These are phyloP conservation scores for Galerucella calmariensis DNA, from an alignment of 2,888 invertebrate species.

Conservation along the genomic window DNA sequence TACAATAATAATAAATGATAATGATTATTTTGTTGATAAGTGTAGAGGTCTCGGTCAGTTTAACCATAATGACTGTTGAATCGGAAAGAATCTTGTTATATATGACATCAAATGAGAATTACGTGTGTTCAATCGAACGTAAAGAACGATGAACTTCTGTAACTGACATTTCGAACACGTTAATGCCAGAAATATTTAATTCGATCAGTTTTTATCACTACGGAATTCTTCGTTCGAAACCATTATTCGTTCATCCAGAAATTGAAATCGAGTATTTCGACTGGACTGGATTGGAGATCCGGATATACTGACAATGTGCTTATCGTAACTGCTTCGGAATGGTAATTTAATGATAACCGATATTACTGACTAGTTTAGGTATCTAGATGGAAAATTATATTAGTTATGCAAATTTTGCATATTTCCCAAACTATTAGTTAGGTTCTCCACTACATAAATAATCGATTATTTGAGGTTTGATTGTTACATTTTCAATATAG, in stretches of 20 bases:
- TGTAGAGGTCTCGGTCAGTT: background rate
- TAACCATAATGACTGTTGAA: slow-evolving; percentile 10
- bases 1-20: background rate
- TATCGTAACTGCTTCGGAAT: slow-evolving; percentile 29
- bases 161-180: slow-evolving; percentile 34
- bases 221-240: slow-evolving; percentile 23
- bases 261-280: slow-evolving; percentile 34
- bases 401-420: background rate
- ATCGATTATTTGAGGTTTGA: too few species aligned
- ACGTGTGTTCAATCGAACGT: slow-evolving; percentile 23
- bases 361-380: background rate
- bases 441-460: too few species aligned
- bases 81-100: slow-evolving; percentile 23
- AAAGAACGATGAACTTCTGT: slow-evolving; percentile 36
- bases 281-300: slow-evolving; percentile 1
- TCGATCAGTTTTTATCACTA: slow-evolving; percentile 37
- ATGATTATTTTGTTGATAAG: background rate
- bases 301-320: slow-evolving; percentile 24
- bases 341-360: slow-evolving; percentile 33
- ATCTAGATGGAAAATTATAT: slow-evolving; percentile 2
- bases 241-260: slow-evolving; percentile 29
- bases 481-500: too few species aligned
- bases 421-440: background rate
- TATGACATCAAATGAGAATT: slow-evolving; percentile 32
- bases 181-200: slow-evolving; percentile 38